Evolutionary conservation across 2,113 vertebrate species (phyloP).

Genomic region (Psittacula cyanocephala): DNA sequence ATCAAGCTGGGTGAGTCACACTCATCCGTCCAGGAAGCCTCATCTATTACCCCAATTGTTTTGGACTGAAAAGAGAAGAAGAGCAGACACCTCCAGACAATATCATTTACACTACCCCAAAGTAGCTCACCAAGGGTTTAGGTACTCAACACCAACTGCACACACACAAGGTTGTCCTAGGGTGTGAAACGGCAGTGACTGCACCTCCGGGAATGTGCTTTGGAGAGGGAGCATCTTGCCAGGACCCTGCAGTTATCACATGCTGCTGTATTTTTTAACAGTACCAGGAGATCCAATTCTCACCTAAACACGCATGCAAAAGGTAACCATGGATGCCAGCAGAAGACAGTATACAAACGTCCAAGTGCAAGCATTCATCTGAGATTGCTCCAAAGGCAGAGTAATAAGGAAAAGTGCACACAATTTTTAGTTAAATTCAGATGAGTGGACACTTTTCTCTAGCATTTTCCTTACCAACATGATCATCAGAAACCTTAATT

Average conservation of each 20-base stretch:
- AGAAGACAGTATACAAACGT: not conserved
- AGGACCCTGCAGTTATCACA: conserved; percentile 25
- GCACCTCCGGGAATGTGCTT: not conserved
- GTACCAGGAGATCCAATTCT: conserved; percentile 3
- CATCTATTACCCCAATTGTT: conserved; percentile 33
- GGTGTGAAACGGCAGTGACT: not conserved
- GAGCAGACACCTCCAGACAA: not conserved
- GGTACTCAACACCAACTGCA: not conserved
- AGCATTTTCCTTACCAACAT: not conserved
- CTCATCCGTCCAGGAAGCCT: conserved; percentile 40
- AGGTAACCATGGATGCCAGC: not conserved
- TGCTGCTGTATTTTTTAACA: not conserved
- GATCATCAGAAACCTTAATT: not conserved
- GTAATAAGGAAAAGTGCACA: not conserved
- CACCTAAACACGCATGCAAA: not conserved
- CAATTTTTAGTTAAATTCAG: not conserved
- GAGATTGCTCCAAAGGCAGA: not conserved
- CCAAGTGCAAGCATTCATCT: not conserved
- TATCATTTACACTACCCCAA: not conserved
- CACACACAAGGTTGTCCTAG: not conserved
- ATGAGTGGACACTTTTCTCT: not conserved
- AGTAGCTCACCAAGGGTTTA: not conserved
- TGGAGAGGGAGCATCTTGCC: conserved; percentile 13
- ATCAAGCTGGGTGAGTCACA: conserved; percentile 48
- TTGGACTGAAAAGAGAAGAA: not conserved